Conservation (phyloP, 2,888 invertebrate species). For the Eustalomyia histrio region DNA sequence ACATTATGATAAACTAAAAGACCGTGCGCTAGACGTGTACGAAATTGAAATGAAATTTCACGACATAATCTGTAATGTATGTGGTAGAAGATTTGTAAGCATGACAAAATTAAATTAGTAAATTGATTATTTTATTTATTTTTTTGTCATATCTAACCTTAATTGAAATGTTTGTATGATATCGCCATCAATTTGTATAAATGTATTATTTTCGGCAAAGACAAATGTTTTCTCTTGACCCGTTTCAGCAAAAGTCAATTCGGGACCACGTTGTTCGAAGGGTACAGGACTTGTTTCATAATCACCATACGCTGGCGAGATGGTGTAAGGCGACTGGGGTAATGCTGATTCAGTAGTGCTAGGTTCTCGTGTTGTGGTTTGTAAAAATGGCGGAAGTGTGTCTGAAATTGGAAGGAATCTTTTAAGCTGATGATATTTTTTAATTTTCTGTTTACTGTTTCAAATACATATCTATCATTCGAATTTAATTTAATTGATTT, state of each 20-base stretch:
- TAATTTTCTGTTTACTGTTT: no score
- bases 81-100: neutral
- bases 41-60: constrained; percentile 93
- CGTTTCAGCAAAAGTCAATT: constrained; percentile 91
- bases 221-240: constrained; percentile 93
- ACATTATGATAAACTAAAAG: constrained; percentile 94
- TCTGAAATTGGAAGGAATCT: constrained; percentile 75
- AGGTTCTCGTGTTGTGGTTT: constrained; percentile 80
- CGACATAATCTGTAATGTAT: constrained; percentile 85
- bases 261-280: constrained; percentile 87
- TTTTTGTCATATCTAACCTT: constrained; percentile 81
- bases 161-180: constrained; percentile 94
- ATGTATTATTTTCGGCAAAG: constrained; percentile 94
- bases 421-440: no score
- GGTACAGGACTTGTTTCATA: constrained; percentile 83
- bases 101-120: neutral
- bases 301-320: constrained; percentile 69
- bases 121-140: no score
- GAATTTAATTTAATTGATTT: no score
- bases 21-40: constrained; percentile 92
- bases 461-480: no score
- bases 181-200: constrained; percentile 94
- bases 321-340: constrained; percentile 70
- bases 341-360: constrained; percentile 80
- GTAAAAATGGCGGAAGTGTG: constrained; percentile 81